Percentiles rank a stretch among this genome's conserved stretches.
These are phyloP conservation scores for Caiman crocodilus DNA, from an alignment of 2,797 vertebrate genomes.

Conservation along the genomic window DNA sequence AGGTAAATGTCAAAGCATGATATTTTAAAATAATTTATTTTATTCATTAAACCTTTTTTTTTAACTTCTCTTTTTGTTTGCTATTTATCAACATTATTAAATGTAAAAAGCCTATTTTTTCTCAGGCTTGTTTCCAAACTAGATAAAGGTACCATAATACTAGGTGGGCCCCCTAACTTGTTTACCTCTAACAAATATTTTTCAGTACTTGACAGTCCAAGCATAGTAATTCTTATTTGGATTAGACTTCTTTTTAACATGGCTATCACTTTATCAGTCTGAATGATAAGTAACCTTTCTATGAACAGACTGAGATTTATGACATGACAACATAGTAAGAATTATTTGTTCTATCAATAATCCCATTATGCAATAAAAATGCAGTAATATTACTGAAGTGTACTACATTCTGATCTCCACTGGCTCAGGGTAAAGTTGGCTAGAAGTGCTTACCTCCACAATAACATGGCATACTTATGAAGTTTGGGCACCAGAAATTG, in stretches of 20 bases:
- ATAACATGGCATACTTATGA: too few relatives aligned
- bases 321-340: too few relatives aligned
- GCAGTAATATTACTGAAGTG: too few relatives aligned
- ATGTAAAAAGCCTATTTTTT: not conserved
- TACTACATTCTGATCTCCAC: too few relatives aligned
- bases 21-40: not conserved
- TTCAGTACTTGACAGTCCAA: not conserved
- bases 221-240: not conserved
- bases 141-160: not conserved
- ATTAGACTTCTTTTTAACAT: not conserved
- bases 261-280: not conserved
- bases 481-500: conserved; percentile 28
- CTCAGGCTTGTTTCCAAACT: not conserved
- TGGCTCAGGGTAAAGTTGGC: too few relatives aligned
- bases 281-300: not conserved
- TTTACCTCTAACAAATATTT: not conserved
- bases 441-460: too few relatives aligned
- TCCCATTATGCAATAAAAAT: not conserved
- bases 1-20: not conserved
- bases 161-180: not conserved
- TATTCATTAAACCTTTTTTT: not conserved
- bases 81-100: not conserved
- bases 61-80: not conserved
- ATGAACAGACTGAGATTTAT: not conserved
- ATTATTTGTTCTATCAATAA: too few relatives aligned